Base-by-base conservation (phyloP, 2,888 invertebrate species). In the Chrysodeixis includens region DNA sequence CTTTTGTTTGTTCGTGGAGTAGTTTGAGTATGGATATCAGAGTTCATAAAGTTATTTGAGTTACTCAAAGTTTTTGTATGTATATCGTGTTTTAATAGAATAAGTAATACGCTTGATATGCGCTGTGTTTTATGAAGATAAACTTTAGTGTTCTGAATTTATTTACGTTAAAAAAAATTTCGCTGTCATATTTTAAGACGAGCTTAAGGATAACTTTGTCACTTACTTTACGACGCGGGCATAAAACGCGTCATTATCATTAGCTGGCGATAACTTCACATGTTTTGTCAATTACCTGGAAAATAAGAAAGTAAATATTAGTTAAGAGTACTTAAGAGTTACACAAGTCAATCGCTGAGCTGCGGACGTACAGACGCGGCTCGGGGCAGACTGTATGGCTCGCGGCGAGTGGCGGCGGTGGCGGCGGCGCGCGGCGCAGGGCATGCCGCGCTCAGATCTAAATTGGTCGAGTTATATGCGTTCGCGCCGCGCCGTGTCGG, bases 381-480 rank as follows among this genome's bases (percentile, higher is more conserved):
- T 71, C 76, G 73, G 74, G 74, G 82, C 82, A 91, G 91, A 92
- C 90, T 79, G 90, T 87, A 66, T 90, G 91, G 89, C 90, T n/a
- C n/a, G n/a, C n/a, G n/a, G n/a, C n/a, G n/a, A n/a, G 90, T 65
- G 83, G 78, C 81, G 82, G 14, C 14, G 35, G n/a, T 3, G n/a
- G 3, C n/a, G n/a, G 40, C 40, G 40, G 40, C 78, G 79, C 46
- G 18, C 18, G 46, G 46, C 18, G 46, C 46, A 52, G 49, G 68
- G 72, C 80, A 74, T 82, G 81, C 82, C 88, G 78, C n/a, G 83
- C 86, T 83, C 85, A 56, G 52, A 79, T 87, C 88, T 87, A 90
- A 86, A 87, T 90, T 84, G 82, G 88, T 83, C 76, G 82, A 80
- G 81, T 81, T 84, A 80, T 81, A 81, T 82, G 81, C 78, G 83